Evolutionary conservation across 2,113 vertebrate genomes (phyloP), one percentile per base, ranked within the genome.

Genomic region (Sclerurus mexicanus): DNA sequence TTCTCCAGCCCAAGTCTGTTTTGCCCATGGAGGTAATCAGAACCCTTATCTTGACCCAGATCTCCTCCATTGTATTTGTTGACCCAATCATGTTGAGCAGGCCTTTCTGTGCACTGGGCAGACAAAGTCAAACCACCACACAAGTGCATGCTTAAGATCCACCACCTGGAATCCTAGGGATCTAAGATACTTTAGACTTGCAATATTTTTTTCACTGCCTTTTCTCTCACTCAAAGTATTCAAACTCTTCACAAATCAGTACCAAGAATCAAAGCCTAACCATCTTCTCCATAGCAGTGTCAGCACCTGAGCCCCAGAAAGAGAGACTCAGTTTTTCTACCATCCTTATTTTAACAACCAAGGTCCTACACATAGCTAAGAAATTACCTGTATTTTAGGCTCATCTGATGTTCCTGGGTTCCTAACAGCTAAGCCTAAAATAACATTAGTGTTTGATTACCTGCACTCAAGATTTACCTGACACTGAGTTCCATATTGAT

Each of bases 1-100:
- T 23, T 83, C 14, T 25, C 14, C 22, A 50, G 35, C 23, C 12
- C 1, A 4, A 42, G 13, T 25, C 8, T 52, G 4, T 40, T 91
- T 78, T 64, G 5, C 3, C 17, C 1, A 1, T 42, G 49, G 22
- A 4, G 5, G 4, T 15, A 53, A 30, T 2, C 42, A 22, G 4
- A 10, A 23, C 4, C 33, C 23, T 52, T 66, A 52, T 44, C 44
- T 58, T 1, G 0, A 23, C 14, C 27, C 14, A 33, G 58, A 37
- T 9, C 3, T 25, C 35, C 82, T 74, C n/a, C 7, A 22, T n/a
- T 2, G 1, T 28, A 22, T n/a, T 84, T 72, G 1, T 13, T 83
- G 31, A 7, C 8, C 13, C 7, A 56, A 18, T 28, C 23, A 23
- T 67, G 12, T 2, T 7, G 30, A 79, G 39, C 16, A 56, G 28